phyloP scores from a whole-genome alignment of 2,797 vertebrate genomes.

The Xiphorhynchus erythropygius region DNA sequence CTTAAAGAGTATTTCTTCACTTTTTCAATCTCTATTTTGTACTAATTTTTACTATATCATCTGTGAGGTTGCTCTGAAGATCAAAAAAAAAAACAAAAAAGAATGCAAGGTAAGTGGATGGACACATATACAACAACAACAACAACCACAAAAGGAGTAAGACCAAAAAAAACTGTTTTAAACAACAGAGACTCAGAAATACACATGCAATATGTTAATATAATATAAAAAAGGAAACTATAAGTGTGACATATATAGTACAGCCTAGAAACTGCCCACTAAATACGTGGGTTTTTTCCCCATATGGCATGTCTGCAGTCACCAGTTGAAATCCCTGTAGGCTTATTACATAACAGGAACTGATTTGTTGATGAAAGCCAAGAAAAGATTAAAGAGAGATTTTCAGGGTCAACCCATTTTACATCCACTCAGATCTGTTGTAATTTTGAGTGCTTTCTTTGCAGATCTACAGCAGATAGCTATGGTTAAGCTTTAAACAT shows the following conservation, averaged over 20 bases:
- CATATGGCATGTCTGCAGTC: conserved; percentile 11
- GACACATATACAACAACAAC: neutral
- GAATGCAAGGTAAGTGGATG: neutral
- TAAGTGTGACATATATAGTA: neutral
- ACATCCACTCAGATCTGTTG: conserved; percentile 39
- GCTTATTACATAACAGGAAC: conserved; percentile 56
- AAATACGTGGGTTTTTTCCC: neutral
- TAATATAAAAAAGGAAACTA: neutral
- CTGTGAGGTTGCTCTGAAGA: neutral
- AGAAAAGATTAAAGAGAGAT: conserved; percentile 66
- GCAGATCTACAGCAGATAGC: neutral
- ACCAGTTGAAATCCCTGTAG: conserved; percentile 37
- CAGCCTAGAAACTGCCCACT: neutral
- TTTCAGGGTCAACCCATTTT: conserved; percentile 56
- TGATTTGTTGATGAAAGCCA: conserved; percentile 56
- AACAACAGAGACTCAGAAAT: neutral
- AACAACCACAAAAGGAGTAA: neutral
- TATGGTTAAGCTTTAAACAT: conserved; percentile 36
- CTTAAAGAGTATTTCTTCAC: neutral
- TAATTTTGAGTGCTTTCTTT: conserved; percentile 55
- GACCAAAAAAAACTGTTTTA: rapidly evolving
- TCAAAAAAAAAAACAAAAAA: neutral
- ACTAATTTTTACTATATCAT: neutral
- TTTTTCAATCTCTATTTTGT: neutral
- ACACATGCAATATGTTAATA: neutral